Evolutionary conservation across 2,113 vertebrate genomes (phyloP).

Genomic region (Girardinichthys multiradiatus): DNA sequence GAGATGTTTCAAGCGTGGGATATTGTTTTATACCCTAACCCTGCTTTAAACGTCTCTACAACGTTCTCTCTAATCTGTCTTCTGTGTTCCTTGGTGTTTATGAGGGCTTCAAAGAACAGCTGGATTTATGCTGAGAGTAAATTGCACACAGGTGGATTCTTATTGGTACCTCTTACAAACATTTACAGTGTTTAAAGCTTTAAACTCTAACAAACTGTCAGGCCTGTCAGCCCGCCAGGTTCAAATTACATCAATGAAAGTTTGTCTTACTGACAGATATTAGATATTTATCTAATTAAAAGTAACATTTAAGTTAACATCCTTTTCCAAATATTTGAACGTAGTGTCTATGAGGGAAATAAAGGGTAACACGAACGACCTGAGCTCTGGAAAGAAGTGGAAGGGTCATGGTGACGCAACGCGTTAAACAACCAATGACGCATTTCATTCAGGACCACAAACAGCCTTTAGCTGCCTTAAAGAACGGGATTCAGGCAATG

Average conservation of each 20-base stretch:
- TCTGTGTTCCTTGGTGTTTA: too few species aligned
- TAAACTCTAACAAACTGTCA: not conserved
- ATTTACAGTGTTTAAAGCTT: not conserved
- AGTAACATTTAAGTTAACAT: not conserved
- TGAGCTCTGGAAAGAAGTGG: not conserved
- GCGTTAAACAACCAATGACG: not conserved
- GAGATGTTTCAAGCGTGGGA: too few species aligned
- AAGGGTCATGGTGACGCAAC: not conserved
- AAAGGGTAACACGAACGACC: not conserved
- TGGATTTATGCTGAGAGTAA: too few species aligned
- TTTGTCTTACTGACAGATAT: too few species aligned
- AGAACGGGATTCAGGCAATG: not conserved
- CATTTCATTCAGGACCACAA: not conserved
- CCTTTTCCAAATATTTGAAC: not conserved
- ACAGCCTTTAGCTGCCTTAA: not conserved
- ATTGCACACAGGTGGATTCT: too few species aligned
- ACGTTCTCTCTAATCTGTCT: too few species aligned
- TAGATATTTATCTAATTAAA: too few species aligned
- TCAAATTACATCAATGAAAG: not conserved
- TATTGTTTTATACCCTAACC: too few species aligned
- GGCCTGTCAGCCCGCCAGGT: too few species aligned
- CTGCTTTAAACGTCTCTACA: too few species aligned
- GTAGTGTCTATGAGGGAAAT: not conserved
- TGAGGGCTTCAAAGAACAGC: too few species aligned
- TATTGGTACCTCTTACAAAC: not conserved